A percentile compares a stretch with the other conserved stretches of the same genome.
Conservation (phyloP, 1,140 invertebrate species). For the Drosophila aff. region DNA sequence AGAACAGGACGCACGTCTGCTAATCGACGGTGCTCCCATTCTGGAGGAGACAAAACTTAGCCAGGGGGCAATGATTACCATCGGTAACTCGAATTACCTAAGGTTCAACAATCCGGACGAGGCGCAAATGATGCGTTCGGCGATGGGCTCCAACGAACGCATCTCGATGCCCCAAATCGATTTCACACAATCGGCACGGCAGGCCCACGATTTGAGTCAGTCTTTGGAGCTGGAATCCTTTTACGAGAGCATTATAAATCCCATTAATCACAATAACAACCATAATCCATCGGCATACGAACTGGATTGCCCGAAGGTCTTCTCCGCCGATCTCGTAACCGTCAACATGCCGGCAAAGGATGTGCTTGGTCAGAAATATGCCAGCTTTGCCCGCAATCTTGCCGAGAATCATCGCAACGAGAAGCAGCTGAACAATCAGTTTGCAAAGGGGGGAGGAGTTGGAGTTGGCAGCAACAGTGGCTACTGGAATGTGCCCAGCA, state of each 20-base stretch:
- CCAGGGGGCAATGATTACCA: slow-evolving; percentile 93
- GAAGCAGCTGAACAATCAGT: slow-evolving; percentile 77
- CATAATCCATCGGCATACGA: slow-evolving; percentile 44
- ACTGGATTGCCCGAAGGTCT: slow-evolving; percentile 90
- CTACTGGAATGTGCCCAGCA: slow-evolving; percentile 70
- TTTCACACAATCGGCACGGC: slow-evolving; percentile 67
- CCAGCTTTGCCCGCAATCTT: slow-evolving; percentile 86
- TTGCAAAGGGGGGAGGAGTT: slow-evolving; percentile 29
- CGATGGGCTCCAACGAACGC: slow-evolving; percentile 86
- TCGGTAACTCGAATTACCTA: slow-evolving; percentile 94
- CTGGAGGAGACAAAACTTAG: slow-evolving; percentile 75
- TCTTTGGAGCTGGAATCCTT: slow-evolving; percentile 70
- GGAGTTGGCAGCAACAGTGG: slow-evolving; percentile 56
- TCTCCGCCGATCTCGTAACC: slow-evolving; percentile 90
- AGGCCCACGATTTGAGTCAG: slow-evolving; percentile 42
- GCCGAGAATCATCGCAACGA: slow-evolving; percentile 82
- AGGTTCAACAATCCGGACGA: slow-evolving; percentile 96
- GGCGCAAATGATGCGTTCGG: slow-evolving; percentile 91
- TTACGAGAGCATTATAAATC: slow-evolving; percentile 76
- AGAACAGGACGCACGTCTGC: slow-evolving; percentile 72
- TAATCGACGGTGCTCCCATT: slow-evolving; percentile 77
- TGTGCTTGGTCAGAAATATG: slow-evolving; percentile 88
- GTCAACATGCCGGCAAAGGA: slow-evolving; percentile 92
- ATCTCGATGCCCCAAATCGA: slow-evolving; percentile 89
- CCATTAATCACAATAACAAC: slow-evolving; percentile 30